These are phyloP conservation scores for Tenrec ecaudatus DNA, from an alignment of 2,113 vertebrate species.

Conservation along the genomic window DNA sequence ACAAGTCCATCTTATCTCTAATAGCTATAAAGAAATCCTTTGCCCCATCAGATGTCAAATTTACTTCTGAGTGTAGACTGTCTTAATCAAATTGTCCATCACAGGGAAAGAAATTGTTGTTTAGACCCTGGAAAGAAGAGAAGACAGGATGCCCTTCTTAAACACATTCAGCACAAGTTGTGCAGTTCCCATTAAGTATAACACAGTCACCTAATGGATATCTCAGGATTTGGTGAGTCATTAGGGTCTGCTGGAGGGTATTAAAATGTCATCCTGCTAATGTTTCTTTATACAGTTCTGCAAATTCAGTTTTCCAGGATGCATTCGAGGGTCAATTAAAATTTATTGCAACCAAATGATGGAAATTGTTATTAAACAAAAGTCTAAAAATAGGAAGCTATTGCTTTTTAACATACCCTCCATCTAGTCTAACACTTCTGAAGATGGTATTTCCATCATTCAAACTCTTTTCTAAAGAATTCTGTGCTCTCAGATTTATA, in stretches of 20 bases:
- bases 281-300: neutral
- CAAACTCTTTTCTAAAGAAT: too few species aligned
- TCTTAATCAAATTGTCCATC: conserved; percentile 78
- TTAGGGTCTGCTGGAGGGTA: neutral
- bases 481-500: too few species aligned
- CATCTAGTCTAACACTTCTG: too few species aligned
- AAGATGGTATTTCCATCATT: too few species aligned
- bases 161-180: neutral
- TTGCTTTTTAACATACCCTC: too few species aligned
- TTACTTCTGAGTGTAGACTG: conserved; percentile 20
- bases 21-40: conserved; percentile 61
- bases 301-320: neutral
- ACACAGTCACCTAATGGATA: neutral
- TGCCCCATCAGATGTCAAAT: conserved; percentile 47
- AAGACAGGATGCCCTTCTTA: neutral
- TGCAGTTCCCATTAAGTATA: neutral
- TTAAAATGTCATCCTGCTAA: neutral
- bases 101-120: conserved; percentile 13
- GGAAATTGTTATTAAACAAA: neutral
- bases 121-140: neutral
- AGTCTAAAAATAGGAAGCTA: neutral
- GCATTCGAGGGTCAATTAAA: too few species aligned
- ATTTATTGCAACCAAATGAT: too few species aligned
- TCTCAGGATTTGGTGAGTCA: neutral
- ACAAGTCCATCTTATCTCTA: conserved; percentile 60